A percentile compares a stretch with the other conserved stretches of the same genome.
Evolutionary conservation across 2,888 invertebrate genomes (phyloP).

Genomic region (Mesochorus sp.): DNA sequence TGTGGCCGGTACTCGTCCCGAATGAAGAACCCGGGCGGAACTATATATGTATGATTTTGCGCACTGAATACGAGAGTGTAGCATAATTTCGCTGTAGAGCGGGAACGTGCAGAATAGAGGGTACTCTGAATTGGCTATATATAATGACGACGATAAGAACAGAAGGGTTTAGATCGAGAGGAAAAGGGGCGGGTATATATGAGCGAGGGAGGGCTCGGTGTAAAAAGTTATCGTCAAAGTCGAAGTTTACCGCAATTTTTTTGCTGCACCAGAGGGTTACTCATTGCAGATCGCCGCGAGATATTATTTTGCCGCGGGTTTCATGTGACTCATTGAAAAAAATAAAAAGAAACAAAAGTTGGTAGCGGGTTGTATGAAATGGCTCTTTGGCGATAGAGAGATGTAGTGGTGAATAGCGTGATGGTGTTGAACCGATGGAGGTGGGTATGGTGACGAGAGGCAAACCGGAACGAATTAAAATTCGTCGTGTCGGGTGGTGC

Average conservation of each 20-base stretch:
- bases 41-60: constrained; percentile 32
- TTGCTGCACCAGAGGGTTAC: constrained; percentile 10
- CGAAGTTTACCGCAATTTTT: constrained; percentile 36
- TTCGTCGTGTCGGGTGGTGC: constrained; percentile 52
- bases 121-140: constrained; percentile 13
- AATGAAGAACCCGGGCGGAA: constrained; percentile 1
- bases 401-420: constrained; percentile 35
- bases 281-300: constrained; percentile 34
- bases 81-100: constrained; percentile 29
- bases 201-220: neutral
- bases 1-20: neutral
- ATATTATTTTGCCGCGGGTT: constrained; percentile 46
- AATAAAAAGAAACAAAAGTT: neutral
- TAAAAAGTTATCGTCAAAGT: constrained; percentile 47
- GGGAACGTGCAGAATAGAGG: constrained; percentile 23
- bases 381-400: neutral
- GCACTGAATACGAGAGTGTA: neutral
- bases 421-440: constrained; percentile 42
- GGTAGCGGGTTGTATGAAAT: neutral
- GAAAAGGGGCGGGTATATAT: too few relatives aligned
- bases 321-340: constrained; percentile 56
- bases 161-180: constrained; percentile 13
- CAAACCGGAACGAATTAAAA: constrained; percentile 62
- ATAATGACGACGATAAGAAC: constrained; percentile 39
- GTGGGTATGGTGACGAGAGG: constrained; percentile 42